phyloP scores from a whole-genome alignment of 2,797 vertebrate species.

The Tenualosa thibaudeaui region DNA sequence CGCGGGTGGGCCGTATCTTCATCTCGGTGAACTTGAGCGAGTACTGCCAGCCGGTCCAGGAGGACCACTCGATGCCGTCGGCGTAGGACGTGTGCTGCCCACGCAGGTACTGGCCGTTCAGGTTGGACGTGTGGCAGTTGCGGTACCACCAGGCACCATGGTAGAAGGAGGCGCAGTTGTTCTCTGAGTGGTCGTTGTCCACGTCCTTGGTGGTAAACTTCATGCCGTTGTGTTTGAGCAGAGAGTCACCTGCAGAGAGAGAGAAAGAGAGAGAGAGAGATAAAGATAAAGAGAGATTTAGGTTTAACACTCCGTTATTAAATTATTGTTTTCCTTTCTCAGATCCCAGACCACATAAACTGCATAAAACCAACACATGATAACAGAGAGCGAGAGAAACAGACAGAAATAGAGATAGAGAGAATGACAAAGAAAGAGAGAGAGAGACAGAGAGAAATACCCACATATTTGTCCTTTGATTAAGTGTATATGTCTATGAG shows the following conservation, averaged over 20 bases:
- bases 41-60: constrained; percentile 98
- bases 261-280: background rate
- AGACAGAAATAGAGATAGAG: constrained; percentile 26
- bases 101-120: constrained; percentile 94
- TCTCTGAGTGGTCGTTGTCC: constrained; percentile 96
- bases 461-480: too few relatives aligned
- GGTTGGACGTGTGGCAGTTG: constrained; percentile 98
- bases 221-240: constrained; percentile 95
- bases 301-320: too few relatives aligned
- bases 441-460: constrained; percentile 30
- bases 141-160: constrained; percentile 99
- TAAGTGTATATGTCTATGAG: too few relatives aligned
- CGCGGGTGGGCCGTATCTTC: constrained; percentile 90
- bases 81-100: constrained; percentile 96
- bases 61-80: constrained; percentile 96
- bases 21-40: constrained; percentile 97
- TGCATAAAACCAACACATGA: too few relatives aligned
- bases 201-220: constrained; percentile 96
- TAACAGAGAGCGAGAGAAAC: background rate
- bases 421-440: constrained; percentile 21
- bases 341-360: too few relatives aligned
- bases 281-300: constrained; percentile 8
- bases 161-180: constrained; percentile 97
- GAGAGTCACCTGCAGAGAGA: constrained; percentile 79
- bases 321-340: background rate